Evolutionary conservation across 1,140 invertebrate genomes (phyloP), one percentile per base, ranked within the genome.

Genomic region (Cotesia typhae): DNA sequence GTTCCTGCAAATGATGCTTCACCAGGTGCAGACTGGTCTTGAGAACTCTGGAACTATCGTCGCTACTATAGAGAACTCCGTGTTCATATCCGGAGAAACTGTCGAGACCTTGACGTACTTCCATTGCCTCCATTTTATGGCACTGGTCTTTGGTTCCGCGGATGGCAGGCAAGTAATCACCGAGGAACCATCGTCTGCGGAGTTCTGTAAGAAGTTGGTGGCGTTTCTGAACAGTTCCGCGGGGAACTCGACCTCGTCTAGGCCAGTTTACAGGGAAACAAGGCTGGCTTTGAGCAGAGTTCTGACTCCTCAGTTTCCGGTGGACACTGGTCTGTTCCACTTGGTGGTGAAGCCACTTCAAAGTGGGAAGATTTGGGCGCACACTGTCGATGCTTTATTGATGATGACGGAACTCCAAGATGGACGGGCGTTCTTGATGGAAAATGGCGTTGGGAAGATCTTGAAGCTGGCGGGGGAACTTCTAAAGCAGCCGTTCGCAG

Each of bases 21-120:
- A 67, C 4, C 74, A 63, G 37, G 79, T 83, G 5, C 64, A 68
- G 0, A 82, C 77, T 14, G 81, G 82, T 36, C 64, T 87, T 3
- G 73, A 79, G 35, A 70, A 80, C n/a, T 67, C 75, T n/a, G 79
- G 82, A 57, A 73, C 55, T 53, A 7, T 52, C 4, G 38, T 69
- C 69, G 67, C 6, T 74, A 78, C 79, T 4, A 77, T 87, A 5
- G 70, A 60, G 20, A 82, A 87, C 63, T 36, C 73, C 74, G 17
- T 81, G 4, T 84, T 78, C 14, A 82, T 87, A 65, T 81, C 84
- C 67, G 84, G 84, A 1, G 84, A 86, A 35, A 82, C 83, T 0
- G 75, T 87, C 4, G 80, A 85, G 74, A 80, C 81, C 1, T 70
- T 82, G 38, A 86, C 84, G 6, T 85, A 83, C 77, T 68, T 87